Percentiles rank a stretch among this genome's conserved stretches.
Conservation (phyloP, 2,888 invertebrate species). For the Rotaria sp. region DNA sequence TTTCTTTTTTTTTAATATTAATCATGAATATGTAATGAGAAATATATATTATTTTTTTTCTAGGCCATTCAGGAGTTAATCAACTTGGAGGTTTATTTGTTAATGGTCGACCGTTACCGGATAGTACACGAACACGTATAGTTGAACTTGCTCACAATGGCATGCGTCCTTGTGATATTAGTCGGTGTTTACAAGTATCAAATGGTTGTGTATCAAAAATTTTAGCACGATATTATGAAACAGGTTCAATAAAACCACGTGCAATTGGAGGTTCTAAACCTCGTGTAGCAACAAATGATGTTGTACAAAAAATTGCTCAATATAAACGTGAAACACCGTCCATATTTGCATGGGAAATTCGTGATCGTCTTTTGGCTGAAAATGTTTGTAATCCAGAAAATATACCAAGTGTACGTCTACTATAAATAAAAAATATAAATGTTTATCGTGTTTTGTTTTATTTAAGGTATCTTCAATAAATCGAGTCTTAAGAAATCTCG, state of each 20-base stretch:
- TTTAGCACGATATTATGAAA: conserved; percentile 87
- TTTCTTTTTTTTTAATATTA: background rate
- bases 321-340: conserved; percentile 93
- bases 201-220: conserved; percentile 95
- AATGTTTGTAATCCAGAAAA: conserved; percentile 89
- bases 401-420: conserved; percentile 72
- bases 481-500: conserved; percentile 81
- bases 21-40: conserved; percentile 5
- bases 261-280: conserved; percentile 94
- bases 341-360: conserved; percentile 96
- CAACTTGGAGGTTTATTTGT: conserved; percentile 42
- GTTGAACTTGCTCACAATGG: conserved; percentile 42
- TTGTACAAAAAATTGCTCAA: conserved; percentile 82
- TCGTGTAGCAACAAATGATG: conserved; percentile 74
- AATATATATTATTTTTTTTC: background rate
- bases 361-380: conserved; percentile 82
- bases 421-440: background rate
- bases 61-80: conserved; percentile 42
- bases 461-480: conserved; percentile 72
- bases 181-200: conserved; percentile 64
- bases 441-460: too few species aligned
- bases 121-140: conserved; percentile 41
- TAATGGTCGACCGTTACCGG: conserved; percentile 42
- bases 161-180: conserved; percentile 42
- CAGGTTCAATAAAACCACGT: conserved; percentile 84